Percentiles rank a stretch among this genome's conserved stretches.
Conservation (phyloP, 2,113 vertebrate species). For the Alethe castanea region DNA sequence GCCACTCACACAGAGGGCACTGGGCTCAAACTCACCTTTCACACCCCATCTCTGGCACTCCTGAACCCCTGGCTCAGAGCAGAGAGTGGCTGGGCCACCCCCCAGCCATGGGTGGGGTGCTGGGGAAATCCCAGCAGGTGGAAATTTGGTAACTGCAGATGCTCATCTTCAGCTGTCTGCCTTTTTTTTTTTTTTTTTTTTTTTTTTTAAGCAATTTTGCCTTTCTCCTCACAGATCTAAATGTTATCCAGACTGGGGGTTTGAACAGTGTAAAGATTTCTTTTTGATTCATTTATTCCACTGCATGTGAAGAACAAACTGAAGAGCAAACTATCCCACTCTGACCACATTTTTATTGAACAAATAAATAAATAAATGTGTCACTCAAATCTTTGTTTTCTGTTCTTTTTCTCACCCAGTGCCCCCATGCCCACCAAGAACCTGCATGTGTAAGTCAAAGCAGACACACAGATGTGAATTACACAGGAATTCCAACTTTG, state of each 20-base stretch:
- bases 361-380: not conserved
- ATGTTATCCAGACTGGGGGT: not conserved
- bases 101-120: not conserved
- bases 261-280: not conserved
- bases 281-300: not conserved
- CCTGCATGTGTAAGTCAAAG: not conserved
- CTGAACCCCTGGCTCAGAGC: not conserved
- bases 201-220: not conserved
- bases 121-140: constrained; percentile 59
- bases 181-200: not conserved
- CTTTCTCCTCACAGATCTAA: not conserved
- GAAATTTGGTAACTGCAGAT: constrained; percentile 45
- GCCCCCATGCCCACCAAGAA: not conserved
- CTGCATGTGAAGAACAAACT: not conserved
- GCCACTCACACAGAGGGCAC: not conserved
- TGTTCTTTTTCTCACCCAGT: not conserved
- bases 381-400: not conserved
- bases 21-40: not conserved
- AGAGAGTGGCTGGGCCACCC: not conserved
- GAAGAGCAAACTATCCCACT: not conserved
- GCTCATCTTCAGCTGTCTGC: constrained; percentile 26
- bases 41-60: not conserved
- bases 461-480: too few relatives aligned
- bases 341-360: fast-evolving
- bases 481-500: too few relatives aligned